These are phyloP conservation scores for Limnephilus lunatus DNA, from an alignment of 2,888 invertebrate species.

Conservation along the genomic window DNA sequence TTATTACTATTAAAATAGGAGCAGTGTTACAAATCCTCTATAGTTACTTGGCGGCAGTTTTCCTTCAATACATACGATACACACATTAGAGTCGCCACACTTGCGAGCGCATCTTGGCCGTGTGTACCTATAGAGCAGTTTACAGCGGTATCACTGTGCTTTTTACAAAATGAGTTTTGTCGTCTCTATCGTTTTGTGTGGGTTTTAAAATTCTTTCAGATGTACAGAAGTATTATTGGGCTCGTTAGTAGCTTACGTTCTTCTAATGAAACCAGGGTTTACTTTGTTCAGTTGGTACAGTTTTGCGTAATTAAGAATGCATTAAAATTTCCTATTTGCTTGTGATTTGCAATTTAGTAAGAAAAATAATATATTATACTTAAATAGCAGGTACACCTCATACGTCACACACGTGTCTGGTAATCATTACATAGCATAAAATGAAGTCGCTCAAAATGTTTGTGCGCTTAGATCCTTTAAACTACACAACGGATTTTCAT, in stretches of 20 bases:
- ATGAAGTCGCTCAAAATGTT: no score
- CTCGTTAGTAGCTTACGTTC: neutral
- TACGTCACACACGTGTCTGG: no score
- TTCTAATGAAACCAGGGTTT: neutral
- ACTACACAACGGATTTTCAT: no score
- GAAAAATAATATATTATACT: no score
- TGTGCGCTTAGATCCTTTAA: no score
- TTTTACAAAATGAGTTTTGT: slow-evolving; percentile 23
- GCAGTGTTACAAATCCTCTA: neutral
- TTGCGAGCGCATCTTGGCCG: neutral
- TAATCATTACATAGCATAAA: no score
- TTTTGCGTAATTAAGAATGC: neutral
- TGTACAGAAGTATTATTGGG: neutral
- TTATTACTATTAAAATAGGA: no score
- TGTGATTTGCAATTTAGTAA: neutral
- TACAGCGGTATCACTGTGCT: neutral
- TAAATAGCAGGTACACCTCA: no score
- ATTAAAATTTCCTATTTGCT: neutral
- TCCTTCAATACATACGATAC: neutral
- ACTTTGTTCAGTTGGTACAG: neutral
- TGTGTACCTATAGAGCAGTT: neutral
- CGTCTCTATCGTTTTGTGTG: slow-evolving; percentile 5
- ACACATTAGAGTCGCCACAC: neutral
- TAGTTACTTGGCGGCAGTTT: neutral
- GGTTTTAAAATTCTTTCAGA: neutral